A percentile compares a stretch with the other conserved stretches of the same genome.
phyloP scores from a whole-genome alignment of 1,140 invertebrate genomes.

The Lepidurus arcticus region DNA sequence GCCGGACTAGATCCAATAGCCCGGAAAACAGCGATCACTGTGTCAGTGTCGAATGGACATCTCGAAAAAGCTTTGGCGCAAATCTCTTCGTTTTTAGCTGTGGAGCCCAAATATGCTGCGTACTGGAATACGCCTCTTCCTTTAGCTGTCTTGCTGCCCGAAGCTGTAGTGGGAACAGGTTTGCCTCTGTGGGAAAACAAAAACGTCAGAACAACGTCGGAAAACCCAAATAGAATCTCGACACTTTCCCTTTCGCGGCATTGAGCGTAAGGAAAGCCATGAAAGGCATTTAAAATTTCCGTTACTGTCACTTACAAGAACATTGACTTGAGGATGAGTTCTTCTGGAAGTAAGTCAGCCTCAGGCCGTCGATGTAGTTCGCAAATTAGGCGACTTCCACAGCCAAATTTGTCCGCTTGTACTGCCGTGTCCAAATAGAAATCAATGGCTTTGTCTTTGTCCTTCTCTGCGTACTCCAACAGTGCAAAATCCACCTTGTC shows the following conservation, averaged over 20 bases:
- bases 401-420: constrained; percentile 33
- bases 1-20: constrained; percentile 32
- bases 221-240: not conserved
- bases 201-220: not conserved
- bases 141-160: constrained; percentile 28
- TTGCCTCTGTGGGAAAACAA: constrained; percentile 25
- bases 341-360: constrained; percentile 30
- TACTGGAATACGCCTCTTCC: constrained; percentile 33
- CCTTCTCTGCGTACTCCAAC: constrained; percentile 33
- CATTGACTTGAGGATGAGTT: constrained; percentile 30
- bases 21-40: constrained; percentile 29
- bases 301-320: constrained; percentile 29
- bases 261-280: not conserved
- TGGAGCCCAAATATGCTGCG: constrained; percentile 31
- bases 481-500: constrained; percentile 34
- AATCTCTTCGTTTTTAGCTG: constrained; percentile 32
- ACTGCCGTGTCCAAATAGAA: constrained; percentile 32
- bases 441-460: constrained; percentile 31
- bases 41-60: constrained; percentile 33
- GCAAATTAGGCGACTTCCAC: constrained; percentile 31
- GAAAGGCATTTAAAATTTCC: not conserved
- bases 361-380: constrained; percentile 29
- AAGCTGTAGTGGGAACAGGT: constrained; percentile 27
- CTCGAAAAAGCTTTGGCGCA: constrained; percentile 30
- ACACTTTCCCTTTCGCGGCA: not conserved